These are phyloP conservation scores for Elachura formosa DNA, from an alignment of 2,113 vertebrate species.

Conservation along the genomic window DNA sequence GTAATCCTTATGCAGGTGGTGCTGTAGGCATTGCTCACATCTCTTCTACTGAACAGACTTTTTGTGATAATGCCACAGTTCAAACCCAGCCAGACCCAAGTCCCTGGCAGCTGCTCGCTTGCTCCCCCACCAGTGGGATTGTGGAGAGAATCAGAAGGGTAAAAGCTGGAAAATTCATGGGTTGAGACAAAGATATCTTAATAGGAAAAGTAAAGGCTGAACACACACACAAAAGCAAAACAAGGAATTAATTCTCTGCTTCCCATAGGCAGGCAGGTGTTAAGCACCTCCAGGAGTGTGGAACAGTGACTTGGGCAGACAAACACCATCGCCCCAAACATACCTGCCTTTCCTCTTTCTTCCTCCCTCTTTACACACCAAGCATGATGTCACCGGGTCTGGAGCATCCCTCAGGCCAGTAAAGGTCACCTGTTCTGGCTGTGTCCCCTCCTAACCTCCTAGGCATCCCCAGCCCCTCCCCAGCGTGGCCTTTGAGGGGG, in stretches of 20 bases:
- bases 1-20: background rate
- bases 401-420: background rate
- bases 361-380: too few relatives aligned
- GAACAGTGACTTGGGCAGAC: background rate
- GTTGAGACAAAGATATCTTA: background rate
- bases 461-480: background rate
- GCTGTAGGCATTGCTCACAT: background rate
- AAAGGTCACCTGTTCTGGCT: background rate
- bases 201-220: background rate
- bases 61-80: background rate
- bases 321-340: background rate
- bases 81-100: background rate
- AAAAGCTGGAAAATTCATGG: background rate
- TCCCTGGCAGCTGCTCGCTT: rapidly evolving
- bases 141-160: background rate
- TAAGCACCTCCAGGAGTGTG: background rate
- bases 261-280: background rate
- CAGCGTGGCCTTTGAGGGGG: rapidly evolving
- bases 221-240: background rate
- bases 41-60: background rate
- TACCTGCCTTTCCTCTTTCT: background rate
- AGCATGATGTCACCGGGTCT: background rate
- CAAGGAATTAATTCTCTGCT: background rate
- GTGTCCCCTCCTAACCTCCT: background rate
- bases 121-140: background rate